Base-by-base conservation (phyloP, 1,140 invertebrate species). In the Zaprionus inermis region DNA sequence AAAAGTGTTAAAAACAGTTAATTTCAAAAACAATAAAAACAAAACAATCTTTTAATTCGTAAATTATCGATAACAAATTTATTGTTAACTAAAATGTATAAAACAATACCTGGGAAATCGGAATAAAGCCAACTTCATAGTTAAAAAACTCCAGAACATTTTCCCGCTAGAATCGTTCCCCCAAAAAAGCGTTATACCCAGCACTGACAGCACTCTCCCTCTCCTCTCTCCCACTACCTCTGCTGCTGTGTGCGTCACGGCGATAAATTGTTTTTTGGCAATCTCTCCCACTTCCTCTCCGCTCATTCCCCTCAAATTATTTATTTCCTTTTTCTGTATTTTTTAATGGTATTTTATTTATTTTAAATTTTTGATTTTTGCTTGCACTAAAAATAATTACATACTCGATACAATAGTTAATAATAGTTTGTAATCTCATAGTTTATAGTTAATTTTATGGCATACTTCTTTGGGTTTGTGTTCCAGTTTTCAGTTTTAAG, bases 261-360 rank as follows among this genome's bases (percentile, higher is more conserved):
- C 63, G 73, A 76, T 76, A 81, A 81, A 81, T 81, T 79, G 76
- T 79, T 79, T 79, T 76, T 75, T 63, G 58, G 2, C 38, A 16
- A 1, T 12, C 34, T 32, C 1, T 36, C 34, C 11, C 11, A 12
- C 11, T 36, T 3, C 3, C 34, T 44, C n/a, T 3, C 3, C 34
- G 16, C n/a, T 16, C 38, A n/a, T 7, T 16, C 7, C 16, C 56
- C 41, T 22, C 36, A 57, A 46, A 30, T 69, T 38, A 63, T 41
- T 9, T 14, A 9, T 20, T 16, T 11, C 18, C 55, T 22, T 55
- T 5, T 36, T 49, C 11, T 34, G 59, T n/a, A n/a, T n/a, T 60
- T 64, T 65, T 55, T 61, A 69, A 9, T 88, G 58, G 72, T 81
- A 78, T 89, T 89, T 73, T 78, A 60, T 88, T 88, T 89, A 77